These are phyloP conservation scores for Chionoecetes opilio DNA, from an alignment of 1,140 invertebrate genomes.

Conservation along the genomic window DNA sequence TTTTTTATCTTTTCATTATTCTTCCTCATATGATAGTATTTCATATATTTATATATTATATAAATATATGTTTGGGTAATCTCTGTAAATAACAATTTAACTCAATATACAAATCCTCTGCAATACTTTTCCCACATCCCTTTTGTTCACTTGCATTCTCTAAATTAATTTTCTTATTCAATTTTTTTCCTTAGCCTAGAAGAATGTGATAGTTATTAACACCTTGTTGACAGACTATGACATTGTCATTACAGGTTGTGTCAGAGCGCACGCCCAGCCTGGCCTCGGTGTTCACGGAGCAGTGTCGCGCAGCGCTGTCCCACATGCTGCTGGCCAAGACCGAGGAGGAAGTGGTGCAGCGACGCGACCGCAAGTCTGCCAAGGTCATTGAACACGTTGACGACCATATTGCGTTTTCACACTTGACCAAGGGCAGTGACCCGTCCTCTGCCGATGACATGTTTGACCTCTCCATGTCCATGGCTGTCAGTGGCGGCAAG, in stretches of 20 bases:
- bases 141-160: no score
- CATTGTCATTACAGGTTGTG: constrained; percentile 88
- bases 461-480: constrained; percentile 97
- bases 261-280: constrained; percentile 90
- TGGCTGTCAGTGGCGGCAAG: constrained; percentile 91
- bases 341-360: constrained; percentile 88
- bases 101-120: no score
- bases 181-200: no score
- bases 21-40: no score
- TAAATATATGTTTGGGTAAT: no score
- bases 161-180: no score
- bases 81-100: no score
- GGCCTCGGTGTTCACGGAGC: constrained; percentile 90
- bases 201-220: no score
- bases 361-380: constrained; percentile 84
- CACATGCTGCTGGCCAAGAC: constrained; percentile 94
- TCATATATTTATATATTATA: no score
- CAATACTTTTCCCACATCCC: no score
- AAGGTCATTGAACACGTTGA: constrained; percentile 88
- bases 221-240: no score
- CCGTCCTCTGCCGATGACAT: constrained; percentile 92
- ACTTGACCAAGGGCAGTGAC: constrained; percentile 89
- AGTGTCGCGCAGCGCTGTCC: constrained; percentile 92
- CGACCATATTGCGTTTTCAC: constrained; percentile 93
- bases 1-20: no score